phyloP scores from a whole-genome alignment of 1,140 invertebrate genomes.

The Papilio machaon region DNA sequence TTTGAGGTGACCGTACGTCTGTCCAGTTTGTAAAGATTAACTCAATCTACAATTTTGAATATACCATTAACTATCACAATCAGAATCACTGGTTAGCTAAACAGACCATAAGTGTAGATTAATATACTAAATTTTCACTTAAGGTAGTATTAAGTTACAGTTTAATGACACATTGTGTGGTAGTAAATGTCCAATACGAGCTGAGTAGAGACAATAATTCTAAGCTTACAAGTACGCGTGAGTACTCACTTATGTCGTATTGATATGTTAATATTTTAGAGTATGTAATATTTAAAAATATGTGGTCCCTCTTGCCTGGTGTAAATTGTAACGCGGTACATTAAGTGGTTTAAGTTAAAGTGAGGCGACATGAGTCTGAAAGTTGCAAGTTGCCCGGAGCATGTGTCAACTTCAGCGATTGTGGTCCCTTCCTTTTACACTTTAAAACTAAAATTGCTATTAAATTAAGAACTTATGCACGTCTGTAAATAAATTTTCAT shows the following conservation, averaged over 20 bases:
- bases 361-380: conserved; percentile 52
- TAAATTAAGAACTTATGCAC: conserved; percentile 32
- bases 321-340: conserved; percentile 52
- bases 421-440: conserved; percentile 51
- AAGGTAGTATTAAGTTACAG: no score
- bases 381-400: conserved; percentile 53
- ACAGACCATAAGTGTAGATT: no score
- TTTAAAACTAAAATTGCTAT: conserved; percentile 39
- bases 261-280: no score
- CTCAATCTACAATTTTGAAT: no score
- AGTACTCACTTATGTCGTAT: no score
- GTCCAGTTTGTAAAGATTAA: not conserved
- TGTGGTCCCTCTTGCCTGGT: conserved; percentile 49
- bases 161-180: no score
- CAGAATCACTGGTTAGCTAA: no score
- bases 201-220: no score
- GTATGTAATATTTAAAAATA: conserved; percentile 31
- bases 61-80: no score
- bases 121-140: no score
- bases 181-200: no score
- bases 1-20: not conserved
- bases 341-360: conserved; percentile 46
- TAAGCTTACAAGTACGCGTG: no score
- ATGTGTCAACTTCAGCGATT: conserved; percentile 60
- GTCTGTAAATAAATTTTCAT: conserved; percentile 20